phyloP scores from a whole-genome alignment of 2,113 vertebrate species.

The Zonotrichia leucophrys region DNA sequence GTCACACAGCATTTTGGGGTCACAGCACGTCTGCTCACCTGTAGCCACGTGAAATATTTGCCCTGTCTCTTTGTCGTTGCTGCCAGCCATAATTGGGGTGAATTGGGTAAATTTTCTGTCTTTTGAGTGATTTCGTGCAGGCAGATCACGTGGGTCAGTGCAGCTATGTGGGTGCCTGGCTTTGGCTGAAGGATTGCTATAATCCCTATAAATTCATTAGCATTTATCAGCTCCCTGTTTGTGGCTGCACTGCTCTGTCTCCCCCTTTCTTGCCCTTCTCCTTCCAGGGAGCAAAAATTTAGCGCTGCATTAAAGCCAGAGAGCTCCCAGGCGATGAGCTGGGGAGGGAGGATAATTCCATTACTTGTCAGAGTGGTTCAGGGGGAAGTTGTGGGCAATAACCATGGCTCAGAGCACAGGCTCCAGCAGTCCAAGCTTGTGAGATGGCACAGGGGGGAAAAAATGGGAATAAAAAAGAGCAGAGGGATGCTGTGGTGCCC shows the following conservation, averaged over 20 bases:
- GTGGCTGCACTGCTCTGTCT: neutral
- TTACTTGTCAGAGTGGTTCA: conserved; percentile 10
- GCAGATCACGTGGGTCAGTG: neutral
- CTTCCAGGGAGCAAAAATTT: conserved; percentile 7
- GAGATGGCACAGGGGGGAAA: fast-evolving
- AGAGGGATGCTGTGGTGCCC: neutral
- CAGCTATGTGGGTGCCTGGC: neutral
- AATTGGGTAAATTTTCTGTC: neutral
- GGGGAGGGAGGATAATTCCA: conserved; percentile 43
- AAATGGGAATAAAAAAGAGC: neutral
- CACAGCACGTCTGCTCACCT: neutral
- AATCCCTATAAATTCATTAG: conserved; percentile 48
- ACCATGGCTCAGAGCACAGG: neutral
- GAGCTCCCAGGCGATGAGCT: neutral
- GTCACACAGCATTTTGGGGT: neutral
- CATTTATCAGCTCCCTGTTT: conserved; percentile 11
- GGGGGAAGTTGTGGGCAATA: conserved; percentile 12
- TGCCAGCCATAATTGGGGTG: neutral
- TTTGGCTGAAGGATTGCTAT: neutral
- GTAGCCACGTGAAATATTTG: neutral
- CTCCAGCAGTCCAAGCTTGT: neutral
- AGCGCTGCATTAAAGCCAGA: neutral
- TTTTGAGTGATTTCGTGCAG: neutral
- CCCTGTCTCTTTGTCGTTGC: neutral
- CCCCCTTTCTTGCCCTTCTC: neutral